phyloP scores from a whole-genome alignment of 2,113 vertebrate species.

The Apodemus sylvaticus region DNA sequence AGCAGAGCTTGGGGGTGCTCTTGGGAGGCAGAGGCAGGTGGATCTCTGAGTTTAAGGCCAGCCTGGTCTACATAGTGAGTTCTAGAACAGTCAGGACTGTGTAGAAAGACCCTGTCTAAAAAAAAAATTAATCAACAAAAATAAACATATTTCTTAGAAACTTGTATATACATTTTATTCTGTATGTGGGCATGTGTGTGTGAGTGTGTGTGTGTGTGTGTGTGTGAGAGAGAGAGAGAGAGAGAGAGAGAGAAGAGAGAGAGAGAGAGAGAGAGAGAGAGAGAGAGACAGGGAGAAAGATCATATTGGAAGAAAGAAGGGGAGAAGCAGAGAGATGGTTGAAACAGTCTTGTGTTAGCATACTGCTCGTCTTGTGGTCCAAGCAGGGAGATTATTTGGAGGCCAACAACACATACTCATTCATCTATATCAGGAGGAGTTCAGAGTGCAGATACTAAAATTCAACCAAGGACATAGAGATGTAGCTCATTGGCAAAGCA shows the following conservation, averaged over 20 bases:
- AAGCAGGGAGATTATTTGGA: neutral
- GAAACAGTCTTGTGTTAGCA: accelerated
- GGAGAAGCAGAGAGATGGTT: no score
- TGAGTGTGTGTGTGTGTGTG: neutral
- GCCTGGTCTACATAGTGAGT: neutral
- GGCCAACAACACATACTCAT: neutral
- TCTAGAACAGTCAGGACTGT: neutral
- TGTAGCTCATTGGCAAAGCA: no score
- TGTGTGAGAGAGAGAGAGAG: neutral
- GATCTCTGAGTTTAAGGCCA: neutral
- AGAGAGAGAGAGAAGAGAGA: neutral
- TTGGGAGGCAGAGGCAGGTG: neutral
- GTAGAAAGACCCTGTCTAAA: neutral
- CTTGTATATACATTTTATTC: neutral
- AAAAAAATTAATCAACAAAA: neutral
- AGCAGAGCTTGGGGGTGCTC: neutral
- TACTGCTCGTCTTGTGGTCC: neutral
- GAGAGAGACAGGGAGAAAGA: neutral
- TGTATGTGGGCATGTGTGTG: no score
- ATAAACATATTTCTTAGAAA: neutral
- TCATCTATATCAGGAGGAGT: neutral
- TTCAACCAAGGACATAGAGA: neutral
- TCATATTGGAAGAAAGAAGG: neutral
- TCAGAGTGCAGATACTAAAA: neutral
- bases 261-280: neutral